Conservation (phyloP, 1,140 invertebrate species). For the Rhizoglyphus robini region DNA sequence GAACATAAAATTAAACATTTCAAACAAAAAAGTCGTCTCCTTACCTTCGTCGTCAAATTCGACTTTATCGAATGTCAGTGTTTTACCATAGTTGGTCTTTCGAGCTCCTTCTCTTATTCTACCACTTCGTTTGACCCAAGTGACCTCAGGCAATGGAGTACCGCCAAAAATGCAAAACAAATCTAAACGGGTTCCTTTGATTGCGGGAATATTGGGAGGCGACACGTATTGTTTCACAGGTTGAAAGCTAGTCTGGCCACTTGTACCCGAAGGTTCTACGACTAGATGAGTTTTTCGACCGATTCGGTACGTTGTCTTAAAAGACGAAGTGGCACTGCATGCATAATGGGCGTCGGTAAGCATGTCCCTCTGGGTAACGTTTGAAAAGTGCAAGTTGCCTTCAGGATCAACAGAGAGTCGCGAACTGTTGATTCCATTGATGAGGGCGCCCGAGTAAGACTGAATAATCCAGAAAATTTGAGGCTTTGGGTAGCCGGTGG, state of each 20-base stretch:
- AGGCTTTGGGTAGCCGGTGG: slow-evolving; percentile 84
- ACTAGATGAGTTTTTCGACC: slow-evolving; percentile 62
- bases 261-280: slow-evolving; percentile 54
- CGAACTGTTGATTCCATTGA: slow-evolving; percentile 63
- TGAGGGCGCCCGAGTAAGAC: slow-evolving; percentile 51
- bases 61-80: slow-evolving; percentile 66
- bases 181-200: slow-evolving; percentile 61
- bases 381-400: slow-evolving; percentile 84
- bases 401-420: slow-evolving; percentile 85
- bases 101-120: slow-evolving; percentile 48
- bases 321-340: slow-evolving; percentile 71
- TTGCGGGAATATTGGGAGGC: slow-evolving; percentile 65
- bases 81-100: slow-evolving; percentile 76
- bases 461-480: slow-evolving; percentile 84
- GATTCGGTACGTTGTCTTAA: slow-evolving; percentile 55
- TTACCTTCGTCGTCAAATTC: slow-evolving; percentile 62
- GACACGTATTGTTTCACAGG: slow-evolving; percentile 67
- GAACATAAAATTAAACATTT: background rate
- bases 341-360: slow-evolving; percentile 62
- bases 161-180: slow-evolving; percentile 27
- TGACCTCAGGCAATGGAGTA: slow-evolving; percentile 40
- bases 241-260: slow-evolving; percentile 53
- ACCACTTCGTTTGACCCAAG: slow-evolving; percentile 63
- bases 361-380: slow-evolving; percentile 69
- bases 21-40: background rate